Percentiles rank a stretch among this genome's conserved stretches.
phyloP scores from a whole-genome alignment of 2,797 vertebrate genomes.

The Lepidocolaptes lacrymiger region DNA sequence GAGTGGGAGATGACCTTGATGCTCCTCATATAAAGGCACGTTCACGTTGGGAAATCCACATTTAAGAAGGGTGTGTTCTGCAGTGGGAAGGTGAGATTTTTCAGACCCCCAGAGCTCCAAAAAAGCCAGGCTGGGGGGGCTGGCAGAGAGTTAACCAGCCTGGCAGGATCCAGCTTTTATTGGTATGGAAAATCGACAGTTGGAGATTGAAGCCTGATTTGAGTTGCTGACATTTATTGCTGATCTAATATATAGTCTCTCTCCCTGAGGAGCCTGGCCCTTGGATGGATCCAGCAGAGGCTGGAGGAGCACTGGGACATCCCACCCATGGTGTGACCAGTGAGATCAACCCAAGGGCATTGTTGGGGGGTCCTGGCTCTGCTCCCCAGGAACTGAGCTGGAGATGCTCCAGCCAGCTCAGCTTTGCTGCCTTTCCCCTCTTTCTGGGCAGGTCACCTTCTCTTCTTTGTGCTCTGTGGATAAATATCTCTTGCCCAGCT shows the following conservation, averaged over 20 bases:
- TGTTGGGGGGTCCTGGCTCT: not conserved
- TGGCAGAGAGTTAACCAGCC: not conserved
- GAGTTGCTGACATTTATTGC: slow-evolving; percentile 33
- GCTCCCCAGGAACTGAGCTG: not conserved
- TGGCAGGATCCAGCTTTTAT: not conserved
- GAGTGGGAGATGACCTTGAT: not conserved
- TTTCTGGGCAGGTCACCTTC: not conserved
- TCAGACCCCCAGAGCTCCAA: not conserved
- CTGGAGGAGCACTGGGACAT: not conserved
- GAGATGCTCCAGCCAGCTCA: no score
- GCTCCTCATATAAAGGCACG: not conserved
- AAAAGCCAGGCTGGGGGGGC: not conserved
- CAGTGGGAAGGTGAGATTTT: not conserved
- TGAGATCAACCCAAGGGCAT: not conserved
- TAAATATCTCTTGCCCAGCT: not conserved
- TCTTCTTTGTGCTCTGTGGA: not conserved
- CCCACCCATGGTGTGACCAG: not conserved
- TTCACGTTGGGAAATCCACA: not conserved
- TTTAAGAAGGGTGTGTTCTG: not conserved
- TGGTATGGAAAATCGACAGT: slow-evolving; percentile 1
- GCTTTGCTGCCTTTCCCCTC: not conserved
- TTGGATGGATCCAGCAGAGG: not conserved
- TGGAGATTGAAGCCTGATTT: not conserved
- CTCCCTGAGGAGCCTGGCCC: not conserved
- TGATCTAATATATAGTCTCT: not conserved